phyloP scores from a whole-genome alignment of 2,888 invertebrate species.

The Folsomia candida region DNA sequence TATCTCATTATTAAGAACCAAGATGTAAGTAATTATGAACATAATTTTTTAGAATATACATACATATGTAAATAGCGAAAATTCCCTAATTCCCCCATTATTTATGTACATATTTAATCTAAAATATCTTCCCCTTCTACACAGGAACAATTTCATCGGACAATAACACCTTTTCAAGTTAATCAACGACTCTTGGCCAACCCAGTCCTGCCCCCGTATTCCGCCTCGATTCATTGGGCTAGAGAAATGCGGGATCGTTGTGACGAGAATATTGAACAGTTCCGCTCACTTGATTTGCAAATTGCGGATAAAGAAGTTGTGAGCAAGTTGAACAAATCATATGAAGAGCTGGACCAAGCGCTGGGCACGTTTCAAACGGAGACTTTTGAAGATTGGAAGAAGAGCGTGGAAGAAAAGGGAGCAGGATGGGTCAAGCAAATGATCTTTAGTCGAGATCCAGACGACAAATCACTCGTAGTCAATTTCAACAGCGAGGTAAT shows the following conservation, averaged over 20 bases:
- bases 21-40: no score
- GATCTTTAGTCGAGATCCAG: conserved; percentile 64
- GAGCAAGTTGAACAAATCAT: conserved; percentile 66
- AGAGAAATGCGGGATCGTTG: conserved; percentile 33
- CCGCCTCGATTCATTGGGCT: conserved; percentile 42
- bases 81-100: no score
- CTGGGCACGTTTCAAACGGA: conserved; percentile 69
- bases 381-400: conserved; percentile 76
- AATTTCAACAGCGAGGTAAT: conserved; percentile 81
- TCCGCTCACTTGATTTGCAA: conserved; percentile 33
- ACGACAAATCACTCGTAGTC: conserved; percentile 68
- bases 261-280: conserved; percentile 38
- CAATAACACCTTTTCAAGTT: conserved; percentile 62
- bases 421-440: conserved; percentile 73
- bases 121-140: no score
- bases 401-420: conserved; percentile 69
- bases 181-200: conserved; percentile 54
- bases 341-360: conserved; percentile 69
- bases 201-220: conserved; percentile 39
- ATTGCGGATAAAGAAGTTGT: conserved; percentile 55
- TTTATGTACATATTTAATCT: no score
- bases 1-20: no score
- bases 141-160: conserved; percentile 67
- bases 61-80: no score
- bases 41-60: no score